Base-by-base conservation (phyloP, 2,113 vertebrate genomes). In the Prunella himalayana region DNA sequence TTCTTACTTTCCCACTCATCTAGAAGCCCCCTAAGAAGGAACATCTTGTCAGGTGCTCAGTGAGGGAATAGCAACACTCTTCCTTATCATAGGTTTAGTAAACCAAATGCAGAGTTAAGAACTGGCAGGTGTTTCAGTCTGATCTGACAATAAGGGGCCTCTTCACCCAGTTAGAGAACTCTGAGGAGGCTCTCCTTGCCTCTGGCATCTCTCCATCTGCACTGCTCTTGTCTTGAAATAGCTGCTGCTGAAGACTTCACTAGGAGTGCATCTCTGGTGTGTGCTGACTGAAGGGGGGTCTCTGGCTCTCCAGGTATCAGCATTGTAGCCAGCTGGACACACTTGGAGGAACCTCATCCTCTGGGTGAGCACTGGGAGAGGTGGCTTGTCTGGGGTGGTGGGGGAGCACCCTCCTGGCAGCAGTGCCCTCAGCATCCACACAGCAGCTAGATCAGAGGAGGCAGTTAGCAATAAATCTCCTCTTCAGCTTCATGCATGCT, bases 401-500 rank as follows among this genome's bases (percentile, higher is more conserved):
- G 60, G 10, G 19, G 39, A 45, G n/a, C 72, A 70, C 6, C 50
- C 31, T 69, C 42, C 16, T 13, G 23, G 42, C 47, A 23, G 1
- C 4, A 30, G 20, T 2, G 1, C 15, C 2, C 0, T 4, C 3
- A 1, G 28, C 53, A 50, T 82, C 70, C 23, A 9, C 21, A n/a
- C 56, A 42, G 42, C 33, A 35, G 3, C 51, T 30, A 7, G 10
- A 13, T 60, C 1, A 3, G 35, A 49, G 45, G 75, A 50, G 45
- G 19, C 70, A 76, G 9, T 42, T 54, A 75, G 77, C 33, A 21
- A 23, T 68, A 64, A 86, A 42, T 60, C 28, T n/a, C 30, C 1
- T 4, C 77, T 66, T 70, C 45, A 54, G 11, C 69, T 54, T 66
- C 9, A 22, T 42, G 8, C 31, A 5, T 6, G 3, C 41, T 61